Base-by-base conservation (phyloP, 2,797 vertebrate genomes). In the Xenentodon cancila region DNA sequence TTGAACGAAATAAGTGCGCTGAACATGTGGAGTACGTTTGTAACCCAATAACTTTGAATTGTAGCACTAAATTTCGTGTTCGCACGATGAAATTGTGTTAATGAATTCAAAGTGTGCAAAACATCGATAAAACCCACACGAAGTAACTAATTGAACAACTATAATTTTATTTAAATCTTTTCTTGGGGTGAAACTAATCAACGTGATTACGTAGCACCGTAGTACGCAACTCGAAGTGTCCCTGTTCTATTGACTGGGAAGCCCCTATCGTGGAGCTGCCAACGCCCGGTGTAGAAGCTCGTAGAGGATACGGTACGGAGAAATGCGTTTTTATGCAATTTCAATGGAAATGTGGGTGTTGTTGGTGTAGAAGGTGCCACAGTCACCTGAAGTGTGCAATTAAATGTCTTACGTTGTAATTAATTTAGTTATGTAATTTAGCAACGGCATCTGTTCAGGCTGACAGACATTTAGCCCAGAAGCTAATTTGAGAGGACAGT, bases 211-310 rank as follows among this genome's bases (percentile, higher is more conserved):
- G 32, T 32, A 53, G 59, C 15, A 1, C 11, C 1, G 80, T 81
- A 25, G 81, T 67, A 70, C 72, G 54, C 73, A n/a, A 63, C 82
- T 81, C 92, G 4, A 9, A 1, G 1, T 32, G 32, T 86, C 94
- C 94, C 92, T 94, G 93, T 84, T 77, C 67, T 70, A 77, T 53
- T 85, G 87, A 78, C 61, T 87, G 82, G 91, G 92, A 94, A 94
- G 89, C 93, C 94, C 94, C 92, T 80, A 89, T 89, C 69, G 57
- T 86, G 73, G 88, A 93, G 87, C 88, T 93, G 94, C 91, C 94
- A 94, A 94, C 94, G 94, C 94, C 94, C 94, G 93, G 92, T 86
- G 87, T 80, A 89, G 68, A 93, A 82, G 93, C 84, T 87, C 88
- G 83, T 87, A 87, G 71, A 85, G 85, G 84, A 91, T 69, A 89